Evolutionary conservation across 2,797 vertebrate genomes (phyloP), one percentile per base, ranked within the genome.

Genomic region (Pelodytes ibericus): DNA sequence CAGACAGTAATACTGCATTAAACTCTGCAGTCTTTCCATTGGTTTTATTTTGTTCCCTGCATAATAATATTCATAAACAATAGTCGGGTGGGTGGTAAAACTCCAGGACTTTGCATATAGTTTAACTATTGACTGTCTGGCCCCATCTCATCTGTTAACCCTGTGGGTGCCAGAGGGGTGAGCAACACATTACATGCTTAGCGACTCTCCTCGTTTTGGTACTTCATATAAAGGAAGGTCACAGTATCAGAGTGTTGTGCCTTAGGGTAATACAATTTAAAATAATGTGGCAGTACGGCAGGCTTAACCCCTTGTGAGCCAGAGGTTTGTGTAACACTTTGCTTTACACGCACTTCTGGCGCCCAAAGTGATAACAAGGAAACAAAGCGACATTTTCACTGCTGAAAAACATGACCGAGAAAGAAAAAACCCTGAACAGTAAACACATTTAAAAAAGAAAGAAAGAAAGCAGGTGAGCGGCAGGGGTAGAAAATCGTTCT

Each of bases 31-130:
- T 65, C 25, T 58, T 71, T 51, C 60, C 30, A 64, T 66, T 44
- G 13, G 61, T 27, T 77, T 20, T 66, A 36, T 53, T 59, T 65
- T 58, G 27, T 74, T 24, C 56, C 74, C 47, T 57, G 44, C 30
- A 56, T 39, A 31, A 18, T 71, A 63, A 71, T 56, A n/a, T 49
- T 58, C 36, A 77, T 30, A 77, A 77, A 59, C 59, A 58, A 77
- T 47, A 72, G 60, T 67, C 41, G 18, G 13, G 13, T 44, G 10
- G 18, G 13, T 44, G 10, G 18, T 3, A 15, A 13, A 9, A 44
- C 18, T 16, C 10, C 10, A 1, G 10, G 8, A 36, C 33, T 36
- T 1, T 36, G 33, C 5, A 36, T 36, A 36, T 36, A 36, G 33
- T 5, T 13, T 36, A 13, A 5, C 13, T 36, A 36, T 36, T 36